Evolutionary conservation across 2,888 invertebrate species (phyloP).

Genomic region (Drosophila peninsularis): DNA sequence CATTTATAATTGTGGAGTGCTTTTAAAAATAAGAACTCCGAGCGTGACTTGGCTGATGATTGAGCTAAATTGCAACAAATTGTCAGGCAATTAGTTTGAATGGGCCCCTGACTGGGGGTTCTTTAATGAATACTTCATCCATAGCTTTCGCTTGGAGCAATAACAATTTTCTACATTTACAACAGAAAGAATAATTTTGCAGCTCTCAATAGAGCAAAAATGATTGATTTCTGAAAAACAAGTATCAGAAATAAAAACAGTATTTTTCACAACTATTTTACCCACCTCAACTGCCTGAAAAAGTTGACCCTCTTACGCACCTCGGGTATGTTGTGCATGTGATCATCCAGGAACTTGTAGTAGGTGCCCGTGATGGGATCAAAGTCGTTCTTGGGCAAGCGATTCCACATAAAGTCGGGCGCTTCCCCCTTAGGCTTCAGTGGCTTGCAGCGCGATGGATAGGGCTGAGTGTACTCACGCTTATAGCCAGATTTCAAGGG

Average conservation of each 20-base stretch:
- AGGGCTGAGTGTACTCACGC: constrained; percentile 53
- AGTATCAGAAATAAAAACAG: neutral
- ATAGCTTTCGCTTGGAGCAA: neutral
- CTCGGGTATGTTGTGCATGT: constrained; percentile 58
- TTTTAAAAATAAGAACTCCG: constrained; percentile 24
- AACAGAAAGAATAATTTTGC: constrained; percentile 13
- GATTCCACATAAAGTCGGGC: constrained; percentile 67
- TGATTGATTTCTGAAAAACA: constrained; percentile 57
- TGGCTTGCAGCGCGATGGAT: constrained; percentile 50
- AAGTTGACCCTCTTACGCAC: constrained; percentile 63
- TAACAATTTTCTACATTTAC: constrained; percentile 16
- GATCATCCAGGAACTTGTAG: constrained; percentile 69
- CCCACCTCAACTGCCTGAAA: constrained; percentile 62
- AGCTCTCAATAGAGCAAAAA: constrained; percentile 50
- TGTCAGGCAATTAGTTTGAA: constrained; percentile 44
- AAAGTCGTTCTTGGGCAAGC: constrained; percentile 65
- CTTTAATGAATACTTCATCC: neutral
- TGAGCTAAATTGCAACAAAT: constrained; percentile 59
- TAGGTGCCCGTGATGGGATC: constrained; percentile 55
- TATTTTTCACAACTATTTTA: neutral
- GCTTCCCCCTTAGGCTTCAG: constrained; percentile 32
- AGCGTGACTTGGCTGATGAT: constrained; percentile 48
- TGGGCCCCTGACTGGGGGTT: constrained; percentile 9
- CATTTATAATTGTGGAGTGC: constrained; percentile 46
- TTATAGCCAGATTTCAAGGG: constrained; percentile 52